Percentiles rank a stretch among this genome's conserved stretches.
phyloP scores from a whole-genome alignment of 1,140 invertebrate genomes.

The Cepaea nemoralis region DNA sequence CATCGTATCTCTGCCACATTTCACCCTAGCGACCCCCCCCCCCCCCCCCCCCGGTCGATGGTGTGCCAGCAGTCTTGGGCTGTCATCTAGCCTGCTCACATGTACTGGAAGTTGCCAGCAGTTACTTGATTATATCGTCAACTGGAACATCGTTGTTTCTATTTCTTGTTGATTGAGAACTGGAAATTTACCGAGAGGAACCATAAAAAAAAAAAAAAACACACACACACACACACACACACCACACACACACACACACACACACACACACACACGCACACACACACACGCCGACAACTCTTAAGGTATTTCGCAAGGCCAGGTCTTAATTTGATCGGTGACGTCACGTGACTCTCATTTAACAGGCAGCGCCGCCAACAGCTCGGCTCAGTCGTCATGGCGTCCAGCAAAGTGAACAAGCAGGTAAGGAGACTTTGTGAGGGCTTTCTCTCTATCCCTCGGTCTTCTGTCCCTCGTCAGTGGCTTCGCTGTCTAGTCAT shows the following conservation, averaged over 20 bases:
- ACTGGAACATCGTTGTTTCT: not conserved
- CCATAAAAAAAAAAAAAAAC: not conserved
- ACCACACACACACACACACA: too few relatives aligned
- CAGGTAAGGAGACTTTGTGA: slow-evolving; percentile 33
- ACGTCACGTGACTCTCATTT: not conserved
- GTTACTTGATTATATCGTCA: not conserved
- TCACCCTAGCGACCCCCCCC: too few relatives aligned
- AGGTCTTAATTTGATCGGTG: not conserved
- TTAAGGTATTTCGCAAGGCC: not conserved
- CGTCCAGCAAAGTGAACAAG: slow-evolving; percentile 39
- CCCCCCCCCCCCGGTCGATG: not conserved
- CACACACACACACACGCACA: too few relatives aligned
- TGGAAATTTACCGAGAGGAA: not conserved
- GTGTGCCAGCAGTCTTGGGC: not conserved
- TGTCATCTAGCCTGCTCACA: not conserved
- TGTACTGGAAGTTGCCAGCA: not conserved
- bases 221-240: not conserved
- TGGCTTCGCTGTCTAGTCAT: not conserved
- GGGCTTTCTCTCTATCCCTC: not conserved
- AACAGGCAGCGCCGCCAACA: slow-evolving; percentile 9
- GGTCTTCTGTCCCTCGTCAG: too few relatives aligned
- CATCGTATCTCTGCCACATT: not conserved
- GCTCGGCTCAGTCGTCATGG: slow-evolving; percentile 20
- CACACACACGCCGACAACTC: too few relatives aligned
- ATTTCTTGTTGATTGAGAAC: not conserved